Base-by-base conservation (phyloP, 1,140 invertebrate genomes). In the Aphelinus certus region DNA sequence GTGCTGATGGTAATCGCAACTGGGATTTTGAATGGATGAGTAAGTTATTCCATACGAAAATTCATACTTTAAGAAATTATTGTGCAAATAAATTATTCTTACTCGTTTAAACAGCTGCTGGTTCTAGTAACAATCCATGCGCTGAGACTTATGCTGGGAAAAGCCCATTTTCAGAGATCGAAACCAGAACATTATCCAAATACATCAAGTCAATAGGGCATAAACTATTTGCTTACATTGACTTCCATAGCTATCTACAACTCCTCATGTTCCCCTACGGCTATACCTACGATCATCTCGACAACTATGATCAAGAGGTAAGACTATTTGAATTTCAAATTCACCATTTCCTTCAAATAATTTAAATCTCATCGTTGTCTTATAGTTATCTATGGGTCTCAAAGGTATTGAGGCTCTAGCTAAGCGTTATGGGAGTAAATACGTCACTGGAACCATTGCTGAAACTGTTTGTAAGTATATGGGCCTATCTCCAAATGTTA, bases 221-320 rank as follows among this genome's bases (percentile, higher is more conserved):
- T 83, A 77, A 90, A 10, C 77, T 94, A 1, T 88, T 90, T 63
- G 87, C 91, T 48, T 96, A 93, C 80, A 85, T 96, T 47, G 90
- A 91, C 0, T 90, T 95, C 71, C 95, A 96, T 81, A 93, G 93
- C 5, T 96, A 93, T 81, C 91, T 91, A 0, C 93, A 95, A 81
- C 86, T 93, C 81, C 85, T 94, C 57, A 84, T 95, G 43, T 89
- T 93, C 57, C 93, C 93, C 0, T 95, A 91, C 81, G 94, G 93
- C 26, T 90, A 93, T 79, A 90, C 90, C 0, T 79, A 68, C 1
- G 73, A 88, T 0, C 89, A 91, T 80, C 86, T 91, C 2, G 83
- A 89, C 0, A 92, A 94, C 77, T 91, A 93, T 77, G 83, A 88
- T n/a, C 89, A 93, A 75, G 79, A 92, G 82, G 90, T 92, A 26